Evolutionary conservation across 2,888 invertebrate species (phyloP), one percentile per base, ranked within the genome.

Genomic region (Andrena trimmerana): DNA sequence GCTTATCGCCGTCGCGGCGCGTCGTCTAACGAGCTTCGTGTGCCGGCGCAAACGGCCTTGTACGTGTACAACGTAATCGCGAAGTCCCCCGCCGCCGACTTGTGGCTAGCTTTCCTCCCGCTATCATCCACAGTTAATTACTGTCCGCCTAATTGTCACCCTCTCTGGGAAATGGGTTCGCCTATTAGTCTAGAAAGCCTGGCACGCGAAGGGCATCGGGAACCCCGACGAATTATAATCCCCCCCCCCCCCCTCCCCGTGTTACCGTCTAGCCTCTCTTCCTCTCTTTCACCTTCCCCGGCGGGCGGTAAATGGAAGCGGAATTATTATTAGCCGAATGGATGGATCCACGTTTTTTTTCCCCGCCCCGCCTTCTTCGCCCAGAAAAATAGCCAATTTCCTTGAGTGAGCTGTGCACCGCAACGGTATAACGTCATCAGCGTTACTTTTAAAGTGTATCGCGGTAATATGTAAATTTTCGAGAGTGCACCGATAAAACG

Each of bases 91-190:
- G 36, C 20, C 54, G 20, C 57, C 31, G 24, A 27, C 60, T 74
- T 59, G 71, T 33, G 71, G 76, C 67, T 60, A 68, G 74, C 81
- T 74, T 82, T 82, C 60, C 69, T 66, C 73, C 20, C 52, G 50
- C 67, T 79, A 84, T 84, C 87, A 79, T 79, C 87, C 73, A 54
- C 70, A 36, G 83, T 83, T 88, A 88, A 86, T 88, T 85, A 85
- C 80, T 60, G 65, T 52, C 65, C 72, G 73, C 75, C 60, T 88
- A 88, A 88, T 86, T 85, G 84, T 88, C 88, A 77, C 75, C 83
- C 81, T 77, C 80, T 57, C 73, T 60, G 52, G 80, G 78, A 85
- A 82, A 84, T 70, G 59, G 77, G 72, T 63, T 60, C 27, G 42
- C 60, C 78, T 82, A 80, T 82, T 85, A 87, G 74, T 72, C 24